These are phyloP conservation scores for Bellardia pandia DNA, from an alignment of 2,888 invertebrate genomes.

Conservation along the genomic window DNA sequence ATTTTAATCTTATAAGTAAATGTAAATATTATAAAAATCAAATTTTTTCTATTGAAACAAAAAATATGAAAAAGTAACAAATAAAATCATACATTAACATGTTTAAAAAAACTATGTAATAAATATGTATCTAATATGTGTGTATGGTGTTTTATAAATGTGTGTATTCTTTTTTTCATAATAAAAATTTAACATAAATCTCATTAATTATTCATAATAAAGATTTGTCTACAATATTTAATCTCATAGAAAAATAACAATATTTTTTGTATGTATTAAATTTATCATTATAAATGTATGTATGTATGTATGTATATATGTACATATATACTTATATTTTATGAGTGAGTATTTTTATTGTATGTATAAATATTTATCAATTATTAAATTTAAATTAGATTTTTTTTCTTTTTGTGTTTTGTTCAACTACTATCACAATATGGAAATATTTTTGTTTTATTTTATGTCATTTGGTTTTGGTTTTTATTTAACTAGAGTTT, in stretches of 20 bases:
- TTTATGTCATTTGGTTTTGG: conserved; percentile 20
- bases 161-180: conserved; percentile 16
- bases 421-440: conserved; percentile 73
- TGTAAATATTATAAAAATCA: conserved; percentile 15
- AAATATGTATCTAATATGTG: no score
- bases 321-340: background rate
- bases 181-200: conserved; percentile 11
- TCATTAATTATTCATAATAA: conserved; percentile 24
- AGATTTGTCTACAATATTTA: conserved; percentile 49
- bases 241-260: conserved; percentile 69
- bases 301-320: conserved; percentile 14
- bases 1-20: background rate
- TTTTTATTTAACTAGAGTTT: conserved; percentile 4
- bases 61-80: conserved; percentile 8
- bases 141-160: background rate
- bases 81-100: background rate
- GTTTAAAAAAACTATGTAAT: background rate
- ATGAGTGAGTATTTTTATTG: background rate
- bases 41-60: background rate
- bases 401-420: conserved; percentile 9
- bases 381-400: conserved; percentile 18
- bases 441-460: conserved; percentile 43
- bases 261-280: conserved; percentile 32
- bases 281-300: conserved; percentile 11
- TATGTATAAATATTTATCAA: conserved; percentile 32